Evolutionary conservation across 2,113 vertebrate genomes (phyloP).

Genomic region (Oriolus oriolus): DNA sequence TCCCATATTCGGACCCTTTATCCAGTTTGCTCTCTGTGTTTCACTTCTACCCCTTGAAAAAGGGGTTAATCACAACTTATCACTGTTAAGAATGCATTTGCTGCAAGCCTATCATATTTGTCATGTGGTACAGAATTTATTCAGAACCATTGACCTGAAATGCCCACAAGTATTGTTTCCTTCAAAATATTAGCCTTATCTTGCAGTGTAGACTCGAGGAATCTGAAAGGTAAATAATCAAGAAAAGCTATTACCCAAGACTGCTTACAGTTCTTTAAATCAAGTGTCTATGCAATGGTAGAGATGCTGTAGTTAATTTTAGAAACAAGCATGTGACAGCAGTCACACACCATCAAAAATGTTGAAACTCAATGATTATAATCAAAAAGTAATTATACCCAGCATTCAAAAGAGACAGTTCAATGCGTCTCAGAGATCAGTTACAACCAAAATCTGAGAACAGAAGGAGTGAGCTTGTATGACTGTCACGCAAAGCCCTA

Average conservation of each 20-base stretch:
- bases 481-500: slow-evolving; percentile 30
- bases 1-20: neutral
- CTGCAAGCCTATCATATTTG: neutral
- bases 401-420: neutral
- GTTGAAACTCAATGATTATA: neutral
- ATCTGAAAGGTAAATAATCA: slow-evolving; percentile 53
- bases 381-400: slow-evolving; percentile 35
- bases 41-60: neutral
- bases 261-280: neutral
- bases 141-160: neutral
- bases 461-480: neutral
- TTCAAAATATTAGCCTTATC: slow-evolving; percentile 39
- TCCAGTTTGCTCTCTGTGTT: neutral
- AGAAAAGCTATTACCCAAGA: slow-evolving; percentile 31
- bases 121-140: neutral
- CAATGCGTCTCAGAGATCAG: neutral
- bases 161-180: slow-evolving; percentile 9
- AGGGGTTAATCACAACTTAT: neutral
- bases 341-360: neutral
- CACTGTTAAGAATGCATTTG: neutral
- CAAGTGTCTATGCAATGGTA: neutral
- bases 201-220: neutral
- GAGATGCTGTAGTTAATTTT: neutral
- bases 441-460: neutral
- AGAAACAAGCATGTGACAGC: neutral